Conservation (phyloP, 2,113 vertebrate species). For the Heloderma charlesbogerti region DNA sequence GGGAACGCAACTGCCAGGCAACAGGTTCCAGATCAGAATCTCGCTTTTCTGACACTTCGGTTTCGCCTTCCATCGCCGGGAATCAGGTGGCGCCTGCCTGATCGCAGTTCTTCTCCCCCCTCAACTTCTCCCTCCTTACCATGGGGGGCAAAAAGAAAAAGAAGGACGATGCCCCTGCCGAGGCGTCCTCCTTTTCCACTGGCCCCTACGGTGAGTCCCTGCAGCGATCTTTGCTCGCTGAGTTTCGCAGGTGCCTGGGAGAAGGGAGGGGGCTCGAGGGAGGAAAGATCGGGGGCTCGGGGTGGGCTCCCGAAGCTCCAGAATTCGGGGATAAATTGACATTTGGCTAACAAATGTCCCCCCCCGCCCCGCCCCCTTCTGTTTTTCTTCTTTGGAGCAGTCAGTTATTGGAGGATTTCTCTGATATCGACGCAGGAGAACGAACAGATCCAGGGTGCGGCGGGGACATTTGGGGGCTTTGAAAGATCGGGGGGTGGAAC, state of each 20-base stretch:
- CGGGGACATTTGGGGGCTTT: not conserved
- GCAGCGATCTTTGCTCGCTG: not conserved
- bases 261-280: no score
- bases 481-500: not conserved
- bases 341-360: not conserved
- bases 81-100: not conserved
- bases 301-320: no score
- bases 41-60: not conserved
- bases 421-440: not conserved
- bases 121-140: no score
- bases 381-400: not conserved
- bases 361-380: no score
- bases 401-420: not conserved
- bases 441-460: not conserved
- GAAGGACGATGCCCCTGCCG: no score
- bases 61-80: not conserved
- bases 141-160: conserved; percentile 5
- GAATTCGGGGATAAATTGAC: no score
- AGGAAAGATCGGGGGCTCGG: not conserved
- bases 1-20: not conserved
- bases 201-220: conserved; percentile 11
- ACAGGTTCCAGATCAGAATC: conserved; percentile 27
- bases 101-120: no score
- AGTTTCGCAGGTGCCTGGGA: not conserved
- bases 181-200: no score